Evolutionary conservation across 2,888 invertebrate genomes (phyloP).

Genomic region (Diaphora mendica): DNA sequence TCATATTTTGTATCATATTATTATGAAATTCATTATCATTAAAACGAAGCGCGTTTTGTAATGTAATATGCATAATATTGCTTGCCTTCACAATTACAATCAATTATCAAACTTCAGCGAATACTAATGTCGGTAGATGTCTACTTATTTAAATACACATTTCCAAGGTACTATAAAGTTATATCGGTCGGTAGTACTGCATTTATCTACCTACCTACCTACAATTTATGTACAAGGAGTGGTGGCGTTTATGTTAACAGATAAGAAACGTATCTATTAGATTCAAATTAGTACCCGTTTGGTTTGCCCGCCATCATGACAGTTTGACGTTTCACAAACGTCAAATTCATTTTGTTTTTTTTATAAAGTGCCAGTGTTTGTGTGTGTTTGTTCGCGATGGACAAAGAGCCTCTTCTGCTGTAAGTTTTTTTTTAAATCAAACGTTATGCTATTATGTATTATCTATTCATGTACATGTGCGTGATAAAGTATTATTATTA

Average conservation of each 20-base stretch:
- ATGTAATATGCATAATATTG: neutral
- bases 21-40: neutral
- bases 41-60: neutral
- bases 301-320: conserved; percentile 40
- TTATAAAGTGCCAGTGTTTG: conserved; percentile 30
- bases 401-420: conserved; percentile 70
- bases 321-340: conserved; percentile 28
- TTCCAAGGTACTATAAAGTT: conserved; percentile 16
- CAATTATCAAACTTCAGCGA: neutral
- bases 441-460: neutral
- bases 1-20: neutral
- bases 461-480: neutral
- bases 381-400: conserved; percentile 58
- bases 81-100: neutral
- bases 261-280: conserved; percentile 55
- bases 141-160: conserved; percentile 19
- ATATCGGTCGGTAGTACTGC: conserved; percentile 42
- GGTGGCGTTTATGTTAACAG: conserved; percentile 36
- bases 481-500: neutral
- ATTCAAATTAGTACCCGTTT: conserved; percentile 57
- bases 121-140: conserved; percentile 4
- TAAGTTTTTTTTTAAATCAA: conserved; percentile 57
- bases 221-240: conserved; percentile 44
- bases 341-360: conserved; percentile 18
- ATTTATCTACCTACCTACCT: conserved; percentile 52